Evolutionary conservation across 1,140 invertebrate species (phyloP).

Genomic region (Halesus radiatus): DNA sequence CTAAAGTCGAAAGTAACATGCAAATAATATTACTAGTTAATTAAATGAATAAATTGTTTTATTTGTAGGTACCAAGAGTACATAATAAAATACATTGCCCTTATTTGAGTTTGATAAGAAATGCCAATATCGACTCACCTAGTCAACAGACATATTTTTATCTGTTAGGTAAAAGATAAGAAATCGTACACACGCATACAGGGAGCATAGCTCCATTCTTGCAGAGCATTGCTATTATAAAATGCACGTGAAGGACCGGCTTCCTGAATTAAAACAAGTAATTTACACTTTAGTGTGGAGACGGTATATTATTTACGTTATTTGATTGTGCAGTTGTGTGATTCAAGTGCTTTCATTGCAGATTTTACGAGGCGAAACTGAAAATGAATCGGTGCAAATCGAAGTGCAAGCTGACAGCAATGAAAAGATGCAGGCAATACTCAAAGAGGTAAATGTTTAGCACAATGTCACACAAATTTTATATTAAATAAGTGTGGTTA

Average conservation of each 20-base stretch:
- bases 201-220: not conserved
- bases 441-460: conserved; percentile 64
- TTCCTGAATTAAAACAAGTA: conserved; percentile 49
- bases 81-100: conserved; percentile 8
- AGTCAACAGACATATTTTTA: conserved; percentile 41
- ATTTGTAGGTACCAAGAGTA: not conserved
- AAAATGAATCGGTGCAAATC: conserved; percentile 48
- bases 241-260: conserved; percentile 48
- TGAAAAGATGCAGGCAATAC: conserved; percentile 62
- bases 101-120: conserved; percentile 51
- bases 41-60: no score
- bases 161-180: conserved; percentile 43
- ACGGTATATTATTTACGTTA: not conserved
- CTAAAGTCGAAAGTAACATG: no score
- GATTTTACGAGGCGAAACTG: conserved; percentile 31
- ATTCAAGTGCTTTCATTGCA: conserved; percentile 31
- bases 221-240: conserved; percentile 25
- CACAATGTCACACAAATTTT: not conserved
- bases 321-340: not conserved
- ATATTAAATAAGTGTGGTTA: not conserved
- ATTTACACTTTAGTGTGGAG: not conserved
- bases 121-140: conserved; percentile 46
- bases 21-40: no score
- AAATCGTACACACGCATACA: conserved; percentile 14
- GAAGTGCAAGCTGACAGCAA: conserved; percentile 63